Evolutionary conservation across 2,113 vertebrate genomes (phyloP).

Genomic region (Otus sunia): DNA sequence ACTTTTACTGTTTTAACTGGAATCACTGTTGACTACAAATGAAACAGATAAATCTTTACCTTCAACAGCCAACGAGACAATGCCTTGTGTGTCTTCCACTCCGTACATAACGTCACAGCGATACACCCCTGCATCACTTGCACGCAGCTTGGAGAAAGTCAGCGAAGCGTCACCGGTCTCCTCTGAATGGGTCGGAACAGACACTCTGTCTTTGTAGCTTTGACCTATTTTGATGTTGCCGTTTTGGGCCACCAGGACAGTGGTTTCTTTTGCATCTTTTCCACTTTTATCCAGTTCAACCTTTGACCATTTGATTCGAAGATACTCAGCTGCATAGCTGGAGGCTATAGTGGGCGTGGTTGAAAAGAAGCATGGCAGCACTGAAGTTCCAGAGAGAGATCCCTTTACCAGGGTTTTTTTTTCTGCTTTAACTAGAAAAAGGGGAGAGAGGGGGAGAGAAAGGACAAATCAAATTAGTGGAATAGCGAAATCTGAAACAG

Average conservation of each 20-base stretch:
- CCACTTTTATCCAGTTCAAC: slow-evolving; percentile 78
- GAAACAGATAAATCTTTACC: slow-evolving; percentile 74
- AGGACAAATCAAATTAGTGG: neutral
- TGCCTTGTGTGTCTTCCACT: slow-evolving; percentile 89
- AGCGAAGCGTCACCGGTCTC: slow-evolving; percentile 88
- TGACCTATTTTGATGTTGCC: slow-evolving; percentile 90
- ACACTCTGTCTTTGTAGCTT: slow-evolving; percentile 87
- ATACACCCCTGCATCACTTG: slow-evolving; percentile 91
- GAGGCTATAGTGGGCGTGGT: slow-evolving; percentile 83
- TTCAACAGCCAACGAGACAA: slow-evolving; percentile 82
- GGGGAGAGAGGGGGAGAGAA: neutral
- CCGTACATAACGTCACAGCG: slow-evolving; percentile 94
- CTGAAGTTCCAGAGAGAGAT: slow-evolving; percentile 87
- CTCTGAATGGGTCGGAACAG: slow-evolving; percentile 87
- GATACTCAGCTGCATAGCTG: slow-evolving; percentile 77
- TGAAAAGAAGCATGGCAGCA: slow-evolving; percentile 90
- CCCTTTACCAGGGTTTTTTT: slow-evolving; percentile 80
- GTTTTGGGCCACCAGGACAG: slow-evolving; percentile 89
- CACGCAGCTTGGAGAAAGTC: slow-evolving; percentile 86
- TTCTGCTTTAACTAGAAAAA: slow-evolving; percentile 68
- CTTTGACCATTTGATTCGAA: slow-evolving; percentile 97
- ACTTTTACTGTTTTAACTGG: neutral
- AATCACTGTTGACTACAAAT: neutral
- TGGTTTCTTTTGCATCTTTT: slow-evolving; percentile 83
- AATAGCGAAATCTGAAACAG: neutral